Percentiles rank a stretch among this genome's conserved stretches.
phyloP scores from a whole-genome alignment of 2,888 invertebrate genomes.

The Agrochola lota region DNA sequence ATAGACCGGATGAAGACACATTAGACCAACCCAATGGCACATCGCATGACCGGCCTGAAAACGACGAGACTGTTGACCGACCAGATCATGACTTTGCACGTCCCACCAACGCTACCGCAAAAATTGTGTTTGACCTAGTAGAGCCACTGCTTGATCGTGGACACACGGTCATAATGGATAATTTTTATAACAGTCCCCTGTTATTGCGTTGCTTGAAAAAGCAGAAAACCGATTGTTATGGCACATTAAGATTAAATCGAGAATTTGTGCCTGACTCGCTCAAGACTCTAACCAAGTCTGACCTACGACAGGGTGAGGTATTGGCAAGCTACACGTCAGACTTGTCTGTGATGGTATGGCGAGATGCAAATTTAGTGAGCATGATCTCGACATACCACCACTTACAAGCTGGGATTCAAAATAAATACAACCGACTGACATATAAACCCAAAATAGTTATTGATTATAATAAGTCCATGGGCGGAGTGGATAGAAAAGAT shows the following conservation, averaged over 20 bases:
- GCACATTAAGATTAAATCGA: slow-evolving; percentile 51
- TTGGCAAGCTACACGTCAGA: slow-evolving; percentile 56
- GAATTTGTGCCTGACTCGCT: slow-evolving; percentile 56
- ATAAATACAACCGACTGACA: slow-evolving; percentile 39
- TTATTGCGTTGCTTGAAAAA: too few species aligned
- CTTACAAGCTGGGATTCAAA: slow-evolving; percentile 26
- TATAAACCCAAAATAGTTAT: slow-evolving; percentile 51
- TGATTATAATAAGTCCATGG: slow-evolving; percentile 65
- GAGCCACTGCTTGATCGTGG: too few species aligned
- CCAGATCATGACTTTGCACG: too few species aligned
- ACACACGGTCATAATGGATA: too few species aligned
- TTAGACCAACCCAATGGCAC: too few species aligned
- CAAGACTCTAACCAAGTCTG: slow-evolving; percentile 44
- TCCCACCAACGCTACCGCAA: too few species aligned
- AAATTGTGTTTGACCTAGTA: too few species aligned
- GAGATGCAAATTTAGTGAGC: slow-evolving; percentile 66
- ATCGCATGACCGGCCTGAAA: too few species aligned
- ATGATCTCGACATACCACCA: slow-evolving; percentile 63
- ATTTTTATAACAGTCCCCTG: too few species aligned
- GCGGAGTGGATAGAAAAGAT: slow-evolving; percentile 68
- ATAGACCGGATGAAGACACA: too few species aligned
- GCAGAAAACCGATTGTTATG: slow-evolving; percentile 47
- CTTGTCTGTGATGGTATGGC: slow-evolving; percentile 77
- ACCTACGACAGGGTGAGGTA: slow-evolving; percentile 53
- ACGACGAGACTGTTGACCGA: too few species aligned